Conservation (phyloP, 2,797 vertebrate genomes). For the Spea hammondii region DNA sequence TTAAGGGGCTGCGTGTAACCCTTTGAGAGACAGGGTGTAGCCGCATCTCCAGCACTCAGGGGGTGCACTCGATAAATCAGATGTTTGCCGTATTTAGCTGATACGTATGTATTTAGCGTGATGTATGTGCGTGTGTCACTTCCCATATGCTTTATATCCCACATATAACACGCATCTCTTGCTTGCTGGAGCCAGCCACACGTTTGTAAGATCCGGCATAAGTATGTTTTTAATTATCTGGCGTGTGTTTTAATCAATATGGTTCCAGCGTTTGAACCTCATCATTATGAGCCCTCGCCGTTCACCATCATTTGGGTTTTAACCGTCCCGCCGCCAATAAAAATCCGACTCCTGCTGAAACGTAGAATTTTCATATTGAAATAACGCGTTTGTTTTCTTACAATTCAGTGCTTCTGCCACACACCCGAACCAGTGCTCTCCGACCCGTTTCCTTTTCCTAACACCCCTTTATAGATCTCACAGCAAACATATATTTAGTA, state of each 20-base stretch:
- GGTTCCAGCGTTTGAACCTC: conserved; percentile 23
- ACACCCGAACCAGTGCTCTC: no score
- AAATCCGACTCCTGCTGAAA: no score
- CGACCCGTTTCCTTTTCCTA: no score
- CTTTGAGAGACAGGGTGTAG: background rate
- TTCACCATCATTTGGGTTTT: background rate
- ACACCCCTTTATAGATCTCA: no score
- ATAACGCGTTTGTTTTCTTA: no score
- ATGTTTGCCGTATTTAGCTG: no score
- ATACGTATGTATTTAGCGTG: conserved; percentile 23
- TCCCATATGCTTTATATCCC: conserved; percentile 25
- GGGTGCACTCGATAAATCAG: no score
- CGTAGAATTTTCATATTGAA: no score
- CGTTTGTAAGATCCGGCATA: conserved; percentile 29
- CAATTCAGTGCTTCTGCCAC: no score
- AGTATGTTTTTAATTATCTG: conserved; percentile 45
- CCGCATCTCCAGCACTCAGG: no score
- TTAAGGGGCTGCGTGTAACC: background rate
- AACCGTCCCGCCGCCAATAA: conserved; percentile 14
- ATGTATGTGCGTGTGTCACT: conserved; percentile 25
- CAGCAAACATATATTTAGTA: no score
- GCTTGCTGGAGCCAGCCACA: conserved; percentile 36
- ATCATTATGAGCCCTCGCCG: conserved; percentile 8
- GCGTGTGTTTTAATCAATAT: conserved; percentile 21
- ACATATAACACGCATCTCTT: conserved; percentile 17